phyloP scores from a whole-genome alignment of 2,888 invertebrate species.

The Tachystola acroxantha region DNA sequence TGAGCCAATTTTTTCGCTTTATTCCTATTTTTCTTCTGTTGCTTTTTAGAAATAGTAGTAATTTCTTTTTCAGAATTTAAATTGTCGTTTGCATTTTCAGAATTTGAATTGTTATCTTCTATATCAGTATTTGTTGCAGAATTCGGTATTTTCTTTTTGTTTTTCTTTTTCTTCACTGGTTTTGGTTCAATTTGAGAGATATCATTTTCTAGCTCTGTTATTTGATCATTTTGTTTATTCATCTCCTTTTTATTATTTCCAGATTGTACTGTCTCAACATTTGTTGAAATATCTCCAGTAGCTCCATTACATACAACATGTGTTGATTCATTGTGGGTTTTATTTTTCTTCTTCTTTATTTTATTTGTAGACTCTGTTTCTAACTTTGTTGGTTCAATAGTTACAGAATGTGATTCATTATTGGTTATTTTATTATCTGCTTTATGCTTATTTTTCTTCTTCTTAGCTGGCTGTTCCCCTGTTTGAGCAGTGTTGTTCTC shows the following conservation, averaged over 20 bases:
- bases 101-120: not conserved
- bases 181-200: not conserved
- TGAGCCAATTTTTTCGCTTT: slow-evolving; percentile 5
- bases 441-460: slow-evolving; percentile 25
- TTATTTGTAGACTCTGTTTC: slow-evolving; percentile 5
- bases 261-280: not conserved
- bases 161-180: slow-evolving; percentile 19
- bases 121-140: not conserved
- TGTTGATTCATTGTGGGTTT: not conserved
- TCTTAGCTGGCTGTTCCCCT: slow-evolving; percentile 20
- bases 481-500: slow-evolving; percentile 8
- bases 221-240: slow-evolving; percentile 10
- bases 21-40: slow-evolving; percentile 3
- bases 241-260: slow-evolving; percentile 10
- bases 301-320: not conserved
- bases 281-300: not conserved
- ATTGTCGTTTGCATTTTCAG: not conserved
- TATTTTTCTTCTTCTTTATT: slow-evolving; percentile 10
- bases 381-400: not conserved
- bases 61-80: not conserved
- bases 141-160: slow-evolving; percentile 15
- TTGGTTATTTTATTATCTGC: slow-evolving; percentile 13
- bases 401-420: not conserved
- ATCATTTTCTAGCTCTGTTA: not conserved
- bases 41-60: not conserved